These are phyloP conservation scores for Latheticus oryzae DNA, from an alignment of 2,888 invertebrate genomes.

Conservation along the genomic window DNA sequence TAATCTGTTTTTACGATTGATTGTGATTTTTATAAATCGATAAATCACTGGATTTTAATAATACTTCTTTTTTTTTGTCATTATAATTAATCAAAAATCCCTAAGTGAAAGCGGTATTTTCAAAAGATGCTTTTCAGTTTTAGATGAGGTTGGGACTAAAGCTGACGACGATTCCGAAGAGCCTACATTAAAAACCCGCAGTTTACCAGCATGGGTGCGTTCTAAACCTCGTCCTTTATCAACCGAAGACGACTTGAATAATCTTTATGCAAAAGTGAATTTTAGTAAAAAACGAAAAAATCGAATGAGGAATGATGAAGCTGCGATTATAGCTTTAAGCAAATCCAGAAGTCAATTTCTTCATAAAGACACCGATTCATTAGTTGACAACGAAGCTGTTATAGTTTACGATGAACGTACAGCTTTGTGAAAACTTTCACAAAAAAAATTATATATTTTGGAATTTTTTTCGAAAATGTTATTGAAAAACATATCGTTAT, in stretches of 20 bases:
- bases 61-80: too few relatives aligned
- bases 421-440: constrained; percentile 69
- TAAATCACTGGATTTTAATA: too few relatives aligned
- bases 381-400: constrained; percentile 82
- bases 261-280: constrained; percentile 79
- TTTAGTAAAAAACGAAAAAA: constrained; percentile 84
- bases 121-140: constrained; percentile 64
- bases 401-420: constrained; percentile 86
- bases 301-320: constrained; percentile 84
- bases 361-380: constrained; percentile 71
- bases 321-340: constrained; percentile 81
- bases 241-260: constrained; percentile 76
- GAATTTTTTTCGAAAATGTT: constrained; percentile 44
- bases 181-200: constrained; percentile 71
- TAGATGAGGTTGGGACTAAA: constrained; percentile 70
- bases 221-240: constrained; percentile 77
- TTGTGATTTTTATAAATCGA: too few relatives aligned
- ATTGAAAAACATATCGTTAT: constrained; percentile 51
- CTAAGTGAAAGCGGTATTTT: too few relatives aligned
- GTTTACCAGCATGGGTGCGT: constrained; percentile 78
- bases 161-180: constrained; percentile 65
- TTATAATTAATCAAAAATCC: too few relatives aligned
- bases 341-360: constrained; percentile 77
- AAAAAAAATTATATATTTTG: constrained; percentile 45
- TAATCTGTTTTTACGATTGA: too few relatives aligned